phyloP scores from a whole-genome alignment of 2,797 vertebrate species.

The Myotis daubentonii region DNA sequence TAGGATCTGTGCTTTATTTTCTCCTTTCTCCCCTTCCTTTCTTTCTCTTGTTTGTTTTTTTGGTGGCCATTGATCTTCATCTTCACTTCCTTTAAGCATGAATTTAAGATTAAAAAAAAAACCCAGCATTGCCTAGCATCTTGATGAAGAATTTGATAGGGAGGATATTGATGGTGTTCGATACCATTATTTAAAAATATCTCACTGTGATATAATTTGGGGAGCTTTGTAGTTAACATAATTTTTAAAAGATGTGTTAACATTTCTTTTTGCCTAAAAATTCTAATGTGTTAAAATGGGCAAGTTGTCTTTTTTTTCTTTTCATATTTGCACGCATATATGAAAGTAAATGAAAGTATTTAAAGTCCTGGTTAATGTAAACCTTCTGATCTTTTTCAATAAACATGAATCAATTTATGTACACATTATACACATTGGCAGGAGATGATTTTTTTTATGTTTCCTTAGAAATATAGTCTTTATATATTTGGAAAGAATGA shows the following conservation, averaged over 20 bases:
- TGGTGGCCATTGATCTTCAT: background rate
- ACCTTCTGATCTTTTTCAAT: constrained; percentile 13
- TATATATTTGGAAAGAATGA: constrained; percentile 18
- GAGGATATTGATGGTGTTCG: background rate
- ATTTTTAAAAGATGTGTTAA: constrained; percentile 77
- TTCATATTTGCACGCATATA: constrained; percentile 63
- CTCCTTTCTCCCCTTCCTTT: background rate
- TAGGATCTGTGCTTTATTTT: background rate
- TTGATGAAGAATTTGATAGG: constrained; percentile 19
- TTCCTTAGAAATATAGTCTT: constrained; percentile 77
- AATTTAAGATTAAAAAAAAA: constrained; percentile 37
- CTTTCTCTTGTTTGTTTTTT: too few relatives aligned
- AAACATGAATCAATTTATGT: constrained; percentile 72
- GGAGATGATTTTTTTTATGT: constrained; percentile 73
- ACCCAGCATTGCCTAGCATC: background rate
- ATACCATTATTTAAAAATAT: constrained; percentile 43
- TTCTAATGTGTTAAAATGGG: constrained; percentile 75
- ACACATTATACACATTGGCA: constrained; percentile 53
- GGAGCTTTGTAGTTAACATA: constrained; percentile 34
- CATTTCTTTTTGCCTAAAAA: constrained; percentile 75
- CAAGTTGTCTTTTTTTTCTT: constrained; percentile 8
- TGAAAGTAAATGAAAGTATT: constrained; percentile 77
- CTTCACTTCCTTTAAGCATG: background rate
- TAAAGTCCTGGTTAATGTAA: constrained; percentile 57
- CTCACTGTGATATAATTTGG: constrained; percentile 41